Evolutionary conservation across 92 coral and sea anemone genomes (phyloP).

Genomic region (Zoanthus gigantus): DNA sequence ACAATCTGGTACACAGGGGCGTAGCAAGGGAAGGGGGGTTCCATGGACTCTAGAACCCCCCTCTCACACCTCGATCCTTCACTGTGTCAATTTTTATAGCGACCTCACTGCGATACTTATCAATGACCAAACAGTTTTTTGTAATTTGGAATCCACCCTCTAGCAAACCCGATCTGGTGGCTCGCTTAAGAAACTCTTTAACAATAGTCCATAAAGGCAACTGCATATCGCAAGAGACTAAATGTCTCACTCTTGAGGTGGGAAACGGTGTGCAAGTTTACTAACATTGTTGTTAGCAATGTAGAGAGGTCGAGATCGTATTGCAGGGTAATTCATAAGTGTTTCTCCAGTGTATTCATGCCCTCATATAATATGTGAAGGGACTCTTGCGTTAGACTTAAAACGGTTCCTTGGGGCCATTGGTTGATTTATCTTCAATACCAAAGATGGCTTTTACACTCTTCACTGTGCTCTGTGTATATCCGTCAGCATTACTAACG

Average conservation of each 20-base stretch:
- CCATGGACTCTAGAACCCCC: too few relatives aligned
- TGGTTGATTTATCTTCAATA: conserved; percentile 44
- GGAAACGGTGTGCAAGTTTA: conserved; percentile 3
- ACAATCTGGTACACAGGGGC: conserved; percentile 18
- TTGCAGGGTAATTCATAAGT: background rate
- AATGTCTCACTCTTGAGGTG: conserved; percentile 20
- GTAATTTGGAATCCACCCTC: background rate
- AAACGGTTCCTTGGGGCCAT: conserved; percentile 49
- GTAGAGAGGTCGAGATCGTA: conserved; percentile 29
- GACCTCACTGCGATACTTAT: too few relatives aligned
- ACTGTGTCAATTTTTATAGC: too few relatives aligned
- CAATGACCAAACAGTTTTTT: too few relatives aligned
- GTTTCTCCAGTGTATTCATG: conserved; percentile 33
- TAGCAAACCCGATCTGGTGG: conserved; percentile 37
- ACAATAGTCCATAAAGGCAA: background rate
- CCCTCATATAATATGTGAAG: background rate
- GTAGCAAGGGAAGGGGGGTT: too few relatives aligned
- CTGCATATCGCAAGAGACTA: background rate
- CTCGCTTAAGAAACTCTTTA: conserved; percentile 39
- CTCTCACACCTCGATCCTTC: too few relatives aligned
- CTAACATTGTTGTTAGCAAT: conserved; percentile 30
- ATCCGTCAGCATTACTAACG: background rate
- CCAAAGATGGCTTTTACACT: conserved; percentile 38
- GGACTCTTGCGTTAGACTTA: conserved; percentile 9
- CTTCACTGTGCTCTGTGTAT: conserved; percentile 48